These are phyloP conservation scores for Cyrtodaria siliqua DNA, from an alignment of 2,888 invertebrate species.

Conservation along the genomic window DNA sequence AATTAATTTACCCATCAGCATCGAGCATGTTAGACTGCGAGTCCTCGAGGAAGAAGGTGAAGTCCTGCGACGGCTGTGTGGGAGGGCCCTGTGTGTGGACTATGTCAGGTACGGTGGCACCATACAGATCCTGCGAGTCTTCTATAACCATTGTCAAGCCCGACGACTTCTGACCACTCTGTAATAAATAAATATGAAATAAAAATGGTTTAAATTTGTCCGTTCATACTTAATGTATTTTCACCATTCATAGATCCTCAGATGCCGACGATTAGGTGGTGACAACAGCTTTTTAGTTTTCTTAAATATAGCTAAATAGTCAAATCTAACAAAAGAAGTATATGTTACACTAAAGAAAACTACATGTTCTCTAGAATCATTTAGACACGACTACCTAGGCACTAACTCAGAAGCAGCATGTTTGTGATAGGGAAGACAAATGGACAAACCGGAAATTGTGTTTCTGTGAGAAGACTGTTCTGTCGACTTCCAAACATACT, in stretches of 20 bases:
- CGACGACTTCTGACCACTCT: constrained; percentile 58
- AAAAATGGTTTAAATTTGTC: too few species aligned
- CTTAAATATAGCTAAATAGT: too few species aligned
- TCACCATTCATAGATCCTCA: too few species aligned
- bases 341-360: too few species aligned
- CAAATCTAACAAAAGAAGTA: too few species aligned
- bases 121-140: constrained; percentile 77
- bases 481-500: constrained; percentile 58
- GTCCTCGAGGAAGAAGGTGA: constrained; percentile 70
- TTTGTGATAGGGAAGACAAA: too few species aligned
- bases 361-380: too few species aligned
- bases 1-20: constrained; percentile 81
- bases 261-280: too few species aligned
- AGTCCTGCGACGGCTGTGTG: constrained; percentile 54
- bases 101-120: constrained; percentile 39
- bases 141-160: constrained; percentile 70
- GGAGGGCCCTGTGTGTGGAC: constrained; percentile 35
- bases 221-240: too few species aligned
- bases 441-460: constrained; percentile 53
- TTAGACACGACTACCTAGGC: too few species aligned
- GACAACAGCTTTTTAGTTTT: too few species aligned
- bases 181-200: not conserved
- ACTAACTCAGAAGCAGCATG: too few species aligned
- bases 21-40: constrained; percentile 79
- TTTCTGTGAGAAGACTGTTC: constrained; percentile 36